Conservation (phyloP, 2,797 vertebrate genomes). For the Muscicapa comitata region DNA sequence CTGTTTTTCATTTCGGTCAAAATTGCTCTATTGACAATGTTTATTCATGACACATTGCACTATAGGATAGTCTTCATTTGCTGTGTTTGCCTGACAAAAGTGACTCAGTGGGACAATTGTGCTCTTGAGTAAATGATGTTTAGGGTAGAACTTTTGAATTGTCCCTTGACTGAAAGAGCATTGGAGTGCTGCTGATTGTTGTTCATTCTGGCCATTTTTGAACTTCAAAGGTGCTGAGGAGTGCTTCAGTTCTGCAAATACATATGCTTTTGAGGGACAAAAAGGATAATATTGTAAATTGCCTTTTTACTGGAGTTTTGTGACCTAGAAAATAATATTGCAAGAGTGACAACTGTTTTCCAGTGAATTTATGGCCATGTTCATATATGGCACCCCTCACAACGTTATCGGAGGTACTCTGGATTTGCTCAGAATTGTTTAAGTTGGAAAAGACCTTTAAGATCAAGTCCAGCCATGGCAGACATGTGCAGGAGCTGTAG, state of each 20-base stretch:
- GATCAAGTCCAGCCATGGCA: background rate
- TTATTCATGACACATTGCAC: background rate
- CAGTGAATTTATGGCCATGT: background rate
- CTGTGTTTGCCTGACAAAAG: background rate
- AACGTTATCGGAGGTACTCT: background rate
- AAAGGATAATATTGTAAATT: background rate
- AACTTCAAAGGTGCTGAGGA: background rate
- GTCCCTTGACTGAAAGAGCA: background rate
- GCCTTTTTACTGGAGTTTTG: background rate
- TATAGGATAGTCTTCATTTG: background rate
- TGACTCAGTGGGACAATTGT: background rate
- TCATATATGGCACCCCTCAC: background rate
- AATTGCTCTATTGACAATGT: background rate
- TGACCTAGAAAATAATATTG: background rate
- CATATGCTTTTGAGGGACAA: background rate
- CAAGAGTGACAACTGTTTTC: background rate
- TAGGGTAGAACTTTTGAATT: background rate
- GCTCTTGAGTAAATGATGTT: background rate
- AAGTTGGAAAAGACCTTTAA: background rate
- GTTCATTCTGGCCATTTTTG: background rate
- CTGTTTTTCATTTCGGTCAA: background rate
- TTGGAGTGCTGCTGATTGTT: background rate
- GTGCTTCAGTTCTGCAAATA: background rate
- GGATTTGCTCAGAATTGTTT: background rate
- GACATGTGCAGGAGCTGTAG: background rate